A percentile compares a stretch with the other conserved stretches of the same genome.
Evolutionary conservation across 1,140 invertebrate species (phyloP).

Genomic region (Epicauta chinensis): DNA sequence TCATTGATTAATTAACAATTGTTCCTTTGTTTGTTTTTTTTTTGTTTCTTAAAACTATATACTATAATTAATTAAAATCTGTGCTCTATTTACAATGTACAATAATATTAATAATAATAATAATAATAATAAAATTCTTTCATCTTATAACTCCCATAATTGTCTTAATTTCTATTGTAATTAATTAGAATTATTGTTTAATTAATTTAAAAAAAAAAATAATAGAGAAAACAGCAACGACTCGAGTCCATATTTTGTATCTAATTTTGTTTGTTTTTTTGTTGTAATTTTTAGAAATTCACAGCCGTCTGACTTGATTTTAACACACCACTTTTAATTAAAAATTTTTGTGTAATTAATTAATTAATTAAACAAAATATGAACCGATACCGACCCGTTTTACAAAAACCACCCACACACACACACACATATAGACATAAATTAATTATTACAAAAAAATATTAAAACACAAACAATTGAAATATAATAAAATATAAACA

Average conservation of each 20-base stretch:
- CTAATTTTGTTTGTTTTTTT: too few relatives aligned
- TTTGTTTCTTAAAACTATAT: conserved; percentile 26
- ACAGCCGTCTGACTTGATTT: too few relatives aligned
- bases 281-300: too few relatives aligned
- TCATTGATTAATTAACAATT: too few relatives aligned
- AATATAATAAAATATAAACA: too few relatives aligned
- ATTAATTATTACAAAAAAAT: too few relatives aligned
- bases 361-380: conserved; percentile 5
- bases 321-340: too few relatives aligned
- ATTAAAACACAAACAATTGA: too few relatives aligned
- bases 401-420: conserved; percentile 17
- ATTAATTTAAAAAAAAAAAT: too few relatives aligned
- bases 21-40: too few relatives aligned
- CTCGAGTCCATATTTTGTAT: conserved; percentile 11
- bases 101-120: too few relatives aligned
- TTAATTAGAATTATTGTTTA: conserved; percentile 6
- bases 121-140: conserved; percentile 3
- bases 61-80: conserved; percentile 19
- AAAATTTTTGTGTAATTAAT: too few relatives aligned
- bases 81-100: conserved; percentile 36
- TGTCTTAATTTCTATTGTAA: conserved; percentile 16
- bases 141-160: conserved; percentile 26
- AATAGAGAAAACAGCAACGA: conserved; percentile 10
- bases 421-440: conserved; percentile 1
- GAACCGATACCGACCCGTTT: conserved; percentile 14